Percentiles rank a stretch among this genome's conserved stretches.
Evolutionary conservation across 2,113 vertebrate species (phyloP).

Genomic region (Trochalopteron elliotii): DNA sequence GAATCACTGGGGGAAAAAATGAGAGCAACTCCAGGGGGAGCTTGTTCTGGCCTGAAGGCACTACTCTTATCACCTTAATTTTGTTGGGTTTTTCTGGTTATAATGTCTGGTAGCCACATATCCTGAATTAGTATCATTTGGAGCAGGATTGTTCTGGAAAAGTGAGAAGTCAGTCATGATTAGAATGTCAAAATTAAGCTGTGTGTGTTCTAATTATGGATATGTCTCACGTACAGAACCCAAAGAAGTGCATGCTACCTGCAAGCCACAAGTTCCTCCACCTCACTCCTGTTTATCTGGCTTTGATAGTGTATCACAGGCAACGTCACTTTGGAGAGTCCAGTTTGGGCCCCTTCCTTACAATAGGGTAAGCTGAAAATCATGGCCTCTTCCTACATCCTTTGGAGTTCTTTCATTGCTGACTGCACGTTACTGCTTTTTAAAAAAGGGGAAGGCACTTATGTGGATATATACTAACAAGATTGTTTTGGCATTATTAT

Average conservation of each 20-base stretch:
- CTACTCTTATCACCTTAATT: background rate
- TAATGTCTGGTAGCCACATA: background rate
- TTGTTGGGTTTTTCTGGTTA: background rate
- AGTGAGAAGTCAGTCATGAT: background rate
- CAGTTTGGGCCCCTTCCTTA: background rate
- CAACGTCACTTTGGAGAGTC: background rate
- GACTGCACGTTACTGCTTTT: background rate
- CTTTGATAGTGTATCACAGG: background rate
- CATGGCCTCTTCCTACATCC: background rate
- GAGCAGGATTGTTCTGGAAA: background rate
- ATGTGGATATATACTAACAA: accelerated
- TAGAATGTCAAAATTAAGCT: background rate
- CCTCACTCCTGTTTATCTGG: background rate
- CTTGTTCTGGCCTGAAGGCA: background rate
- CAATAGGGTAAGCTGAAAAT: background rate
- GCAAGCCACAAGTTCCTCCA: background rate
- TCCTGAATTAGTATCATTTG: background rate
- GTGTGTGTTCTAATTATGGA: background rate
- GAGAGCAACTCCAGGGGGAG: background rate
- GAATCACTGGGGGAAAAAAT: background rate
- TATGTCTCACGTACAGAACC: background rate
- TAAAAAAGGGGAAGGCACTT: background rate
- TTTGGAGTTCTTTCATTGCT: background rate
- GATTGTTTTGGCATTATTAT: background rate
- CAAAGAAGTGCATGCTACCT: background rate